Conservation (phyloP, 1,140 invertebrate species). For the Micrasema minimum region DNA sequence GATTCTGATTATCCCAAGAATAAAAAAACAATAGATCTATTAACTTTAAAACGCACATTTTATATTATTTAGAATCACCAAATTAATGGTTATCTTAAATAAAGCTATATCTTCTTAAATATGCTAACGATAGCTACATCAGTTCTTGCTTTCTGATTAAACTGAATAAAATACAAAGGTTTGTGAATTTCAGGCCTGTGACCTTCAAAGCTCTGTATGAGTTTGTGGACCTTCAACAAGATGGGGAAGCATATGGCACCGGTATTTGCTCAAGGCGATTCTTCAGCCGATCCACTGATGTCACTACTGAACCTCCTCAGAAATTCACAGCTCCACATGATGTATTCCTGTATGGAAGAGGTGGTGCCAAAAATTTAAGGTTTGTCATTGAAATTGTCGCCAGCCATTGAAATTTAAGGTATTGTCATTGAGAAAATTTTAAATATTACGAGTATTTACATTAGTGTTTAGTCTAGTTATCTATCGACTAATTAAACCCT, state of each 20-base stretch:
- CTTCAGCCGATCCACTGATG: slow-evolving; percentile 69
- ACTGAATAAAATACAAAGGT: too few species aligned
- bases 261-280: slow-evolving; percentile 77
- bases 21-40: too few species aligned
- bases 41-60: too few species aligned
- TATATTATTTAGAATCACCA: too few species aligned
- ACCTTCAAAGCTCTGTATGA: slow-evolving; percentile 89
- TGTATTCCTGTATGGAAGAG: slow-evolving; percentile 87
- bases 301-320: slow-evolving; percentile 68
- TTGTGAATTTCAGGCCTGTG: slow-evolving; percentile 71
- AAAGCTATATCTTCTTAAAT: too few species aligned
- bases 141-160: too few species aligned
- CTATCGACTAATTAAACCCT: too few species aligned
- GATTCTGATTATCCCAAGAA: too few species aligned
- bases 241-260: slow-evolving; percentile 78
- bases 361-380: slow-evolving; percentile 84
- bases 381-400: slow-evolving; percentile 54
- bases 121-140: too few species aligned
- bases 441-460: too few species aligned
- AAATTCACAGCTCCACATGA: slow-evolving; percentile 79
- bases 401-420: background rate
- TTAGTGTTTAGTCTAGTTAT: too few species aligned
- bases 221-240: slow-evolving; percentile 87
- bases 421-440: background rate
- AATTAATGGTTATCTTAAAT: too few species aligned